A percentile compares a stretch with the other conserved stretches of the same genome.
Evolutionary conservation across 2,888 invertebrate genomes (phyloP).

Genomic region (Macrosiphum euphorbiae): DNA sequence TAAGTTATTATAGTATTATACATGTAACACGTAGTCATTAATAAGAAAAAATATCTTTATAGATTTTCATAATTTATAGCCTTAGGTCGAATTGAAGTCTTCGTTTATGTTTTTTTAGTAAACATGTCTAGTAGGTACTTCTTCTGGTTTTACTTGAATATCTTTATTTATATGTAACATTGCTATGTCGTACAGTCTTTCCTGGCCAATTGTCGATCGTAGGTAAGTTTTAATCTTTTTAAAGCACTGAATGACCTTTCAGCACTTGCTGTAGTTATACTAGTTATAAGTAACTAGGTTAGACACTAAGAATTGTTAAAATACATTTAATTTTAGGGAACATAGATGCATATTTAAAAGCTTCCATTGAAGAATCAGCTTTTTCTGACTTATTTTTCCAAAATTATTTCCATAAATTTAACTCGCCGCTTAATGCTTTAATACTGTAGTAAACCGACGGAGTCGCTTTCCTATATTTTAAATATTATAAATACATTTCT

Average conservation of each 20-base stretch:
- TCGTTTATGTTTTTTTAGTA: no score
- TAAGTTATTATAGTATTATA: no score
- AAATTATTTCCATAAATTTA: constrained; percentile 43
- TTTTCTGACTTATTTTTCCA: constrained; percentile 34
- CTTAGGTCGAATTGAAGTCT: no score
- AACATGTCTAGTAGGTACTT: background rate
- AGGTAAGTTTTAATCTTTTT: no score
- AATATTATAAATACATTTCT: no score
- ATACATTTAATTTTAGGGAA: constrained; percentile 27
- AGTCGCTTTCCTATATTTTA: no score
- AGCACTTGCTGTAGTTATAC: constrained; percentile 39
- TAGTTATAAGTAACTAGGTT: no score
- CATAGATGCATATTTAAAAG: constrained; percentile 40
- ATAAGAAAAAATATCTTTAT: no score
- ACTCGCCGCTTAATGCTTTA: constrained; percentile 33
- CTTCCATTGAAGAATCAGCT: constrained; percentile 27
- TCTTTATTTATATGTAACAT: constrained; percentile 2
- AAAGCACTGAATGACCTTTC: background rate
- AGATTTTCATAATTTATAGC: no score
- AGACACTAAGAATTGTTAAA: constrained; percentile 36
- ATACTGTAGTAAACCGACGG: no score
- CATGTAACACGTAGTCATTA: background rate
- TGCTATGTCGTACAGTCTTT: constrained; percentile 2
- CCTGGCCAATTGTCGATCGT: no score
- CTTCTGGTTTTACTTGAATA: no score